These are phyloP conservation scores for Parochlus steinenii DNA, from an alignment of 2,888 invertebrate genomes.

Conservation along the genomic window DNA sequence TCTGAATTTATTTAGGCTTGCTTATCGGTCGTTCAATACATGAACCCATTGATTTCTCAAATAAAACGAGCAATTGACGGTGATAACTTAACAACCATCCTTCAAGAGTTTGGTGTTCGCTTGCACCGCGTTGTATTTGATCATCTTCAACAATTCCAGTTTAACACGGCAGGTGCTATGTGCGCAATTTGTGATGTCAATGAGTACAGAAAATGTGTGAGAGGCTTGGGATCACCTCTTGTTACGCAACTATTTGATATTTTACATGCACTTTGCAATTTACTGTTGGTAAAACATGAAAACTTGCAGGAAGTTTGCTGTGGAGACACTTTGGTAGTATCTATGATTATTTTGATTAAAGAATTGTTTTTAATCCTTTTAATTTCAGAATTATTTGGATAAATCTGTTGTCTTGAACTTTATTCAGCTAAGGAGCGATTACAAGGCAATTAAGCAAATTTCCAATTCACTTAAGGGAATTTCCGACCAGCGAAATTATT, in stretches of 20 bases:
- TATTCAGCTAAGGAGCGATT: slow-evolving; percentile 87
- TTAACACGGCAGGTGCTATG: slow-evolving; percentile 91
- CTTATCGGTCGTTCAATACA: slow-evolving; percentile 62
- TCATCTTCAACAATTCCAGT: slow-evolving; percentile 86
- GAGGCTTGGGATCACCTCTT: slow-evolving; percentile 51
- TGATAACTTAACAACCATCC: slow-evolving; percentile 71
- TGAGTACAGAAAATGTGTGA: slow-evolving; percentile 82
- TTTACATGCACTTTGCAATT: slow-evolving; percentile 87
- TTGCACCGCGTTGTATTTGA: slow-evolving; percentile 88
- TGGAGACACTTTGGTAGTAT: slow-evolving; percentile 84
- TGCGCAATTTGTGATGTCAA: slow-evolving; percentile 96
- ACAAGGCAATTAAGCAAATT: slow-evolving; percentile 67
- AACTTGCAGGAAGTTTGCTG: slow-evolving; percentile 91
- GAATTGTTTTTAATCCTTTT: slow-evolving; percentile 17
- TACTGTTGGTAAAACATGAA: slow-evolving; percentile 87
- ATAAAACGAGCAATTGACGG: slow-evolving; percentile 77
- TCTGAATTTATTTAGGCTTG: slow-evolving; percentile 46
- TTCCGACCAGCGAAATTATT: slow-evolving; percentile 24
- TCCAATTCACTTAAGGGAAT: slow-evolving; percentile 41
- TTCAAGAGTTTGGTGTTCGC: slow-evolving; percentile 80
- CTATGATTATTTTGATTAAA: slow-evolving; percentile 20
- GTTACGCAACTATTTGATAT: slow-evolving; percentile 87
- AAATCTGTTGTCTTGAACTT: slow-evolving; percentile 79
- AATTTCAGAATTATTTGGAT: slow-evolving; percentile 72
- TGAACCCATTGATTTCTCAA: slow-evolving; percentile 58